Evolutionary conservation across 1,140 invertebrate genomes (phyloP), one percentile per base, ranked within the genome.

Genomic region (Leptopilina boulardi): DNA sequence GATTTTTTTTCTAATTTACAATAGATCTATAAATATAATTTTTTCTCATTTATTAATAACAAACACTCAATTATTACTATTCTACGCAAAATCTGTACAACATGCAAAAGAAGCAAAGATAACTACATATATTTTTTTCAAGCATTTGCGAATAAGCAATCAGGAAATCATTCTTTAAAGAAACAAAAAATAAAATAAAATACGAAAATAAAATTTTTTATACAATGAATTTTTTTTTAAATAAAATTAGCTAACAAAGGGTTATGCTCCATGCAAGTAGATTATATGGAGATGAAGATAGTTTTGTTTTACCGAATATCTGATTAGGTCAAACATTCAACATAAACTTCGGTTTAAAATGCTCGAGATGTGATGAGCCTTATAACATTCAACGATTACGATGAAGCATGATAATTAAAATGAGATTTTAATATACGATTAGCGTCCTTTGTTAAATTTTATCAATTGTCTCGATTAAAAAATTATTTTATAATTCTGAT

Each of bases 291-390:
- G 23, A 66, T 66, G 26, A 66, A 66, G 59, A 66, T 66, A 30
- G 59, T 34, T 66, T 66, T 66, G 59, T 66, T 66, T 30, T 30
- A 66, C 15, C 59, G 21, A 66, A 66, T n/a, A n/a, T 66, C 59
- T 66, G 59, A 66, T 66, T 34, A 66, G 26, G 59, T 66, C 21
- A 59, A 19, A 59, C 54, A 66, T 66, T 30, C n/a, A 66, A 66
- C 59, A 30, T 30, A 66, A 26, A 66, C 59, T 66, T 66, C 23
- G 26, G 23, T 30, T n/a, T 30, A 34, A 66, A 66, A 66, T 66
- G 59, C 26, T 66, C 26, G 26, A 30, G 59, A 66, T 66, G 26
- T 66, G 59, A 66, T 66, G 59, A 66, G 23, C 59, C 26, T 26
- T 66, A 30, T 30, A 38, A 66, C 59, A 66, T 30, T n/a, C 59